Conservation (phyloP, 2,888 invertebrate genomes). For the Neria commutata region DNA sequence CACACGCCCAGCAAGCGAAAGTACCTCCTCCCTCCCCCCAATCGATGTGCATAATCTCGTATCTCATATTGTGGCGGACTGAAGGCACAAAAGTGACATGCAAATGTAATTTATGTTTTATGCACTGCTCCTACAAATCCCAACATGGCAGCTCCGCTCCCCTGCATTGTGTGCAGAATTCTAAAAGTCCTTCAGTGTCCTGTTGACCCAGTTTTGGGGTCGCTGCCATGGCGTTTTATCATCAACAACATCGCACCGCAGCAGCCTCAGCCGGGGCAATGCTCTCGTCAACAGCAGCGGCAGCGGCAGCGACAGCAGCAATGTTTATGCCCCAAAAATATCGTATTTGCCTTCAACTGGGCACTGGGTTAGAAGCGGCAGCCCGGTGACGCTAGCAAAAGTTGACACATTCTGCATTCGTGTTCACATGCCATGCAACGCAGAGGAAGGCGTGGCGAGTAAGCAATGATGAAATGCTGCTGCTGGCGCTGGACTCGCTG, state of each 20-base stretch:
- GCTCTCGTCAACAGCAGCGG: too few relatives aligned
- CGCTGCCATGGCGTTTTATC: background rate
- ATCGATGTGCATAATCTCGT: conserved; percentile 5
- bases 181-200: conserved; percentile 22
- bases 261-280: too few relatives aligned
- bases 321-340: conserved; percentile 21
- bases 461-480: background rate
- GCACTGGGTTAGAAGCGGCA: conserved; percentile 17
- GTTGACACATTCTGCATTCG: conserved; percentile 16
- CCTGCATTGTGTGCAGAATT: conserved; percentile 17
- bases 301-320: conserved; percentile 12
- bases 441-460: background rate
- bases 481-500: background rate
- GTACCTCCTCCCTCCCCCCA: conserved; percentile 14
- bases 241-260: background rate
- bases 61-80: background rate
- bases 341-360: conserved; percentile 1
- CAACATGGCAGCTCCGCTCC: too few relatives aligned
- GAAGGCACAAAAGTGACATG: conserved; percentile 29
- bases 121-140: conserved; percentile 26
- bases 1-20: conserved; percentile 13
- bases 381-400: conserved; percentile 13
- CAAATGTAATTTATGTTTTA: conserved; percentile 37
- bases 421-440: background rate
- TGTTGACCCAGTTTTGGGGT: conserved; percentile 25